Percentiles rank a stretch among this genome's conserved stretches.
phyloP scores from a whole-genome alignment of 2,113 vertebrate species.

The Madoqua kirkii region DNA sequence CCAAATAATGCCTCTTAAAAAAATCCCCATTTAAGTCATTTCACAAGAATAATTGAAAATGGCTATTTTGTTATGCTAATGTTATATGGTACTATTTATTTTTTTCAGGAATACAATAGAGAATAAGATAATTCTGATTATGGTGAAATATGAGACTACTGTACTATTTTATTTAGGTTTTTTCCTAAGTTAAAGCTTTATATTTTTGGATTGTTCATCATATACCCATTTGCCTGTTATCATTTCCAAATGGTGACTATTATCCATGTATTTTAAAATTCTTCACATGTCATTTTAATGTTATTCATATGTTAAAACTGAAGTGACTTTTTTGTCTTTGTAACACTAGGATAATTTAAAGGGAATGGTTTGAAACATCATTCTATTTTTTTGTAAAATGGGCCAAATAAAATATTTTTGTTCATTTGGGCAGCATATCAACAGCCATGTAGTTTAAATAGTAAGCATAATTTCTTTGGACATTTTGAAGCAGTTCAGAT shows the following conservation, averaged over 20 bases:
- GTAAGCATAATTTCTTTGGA: conserved; percentile 52
- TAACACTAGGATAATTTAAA: conserved; percentile 70
- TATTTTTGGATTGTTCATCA: conserved; percentile 40
- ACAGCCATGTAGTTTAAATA: conserved; percentile 59
- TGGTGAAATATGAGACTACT: conserved; percentile 26
- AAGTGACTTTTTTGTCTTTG: conserved; percentile 51
- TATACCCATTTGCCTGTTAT: not conserved
- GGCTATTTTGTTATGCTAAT: not conserved
- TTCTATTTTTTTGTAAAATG: conserved; percentile 65
- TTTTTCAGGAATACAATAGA: conserved; percentile 9
- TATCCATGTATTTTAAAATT: conserved; percentile 52
- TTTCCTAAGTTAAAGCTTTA: conserved; percentile 12
- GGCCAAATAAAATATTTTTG: conserved; percentile 69
- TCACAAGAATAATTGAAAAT: conserved; percentile 29
- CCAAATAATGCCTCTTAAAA: not conserved
- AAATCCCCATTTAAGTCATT: conserved; percentile 8
- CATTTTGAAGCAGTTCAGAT: conserved; percentile 48
- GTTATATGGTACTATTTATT: not conserved
- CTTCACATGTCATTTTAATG: conserved; percentile 60
- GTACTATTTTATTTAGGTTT: conserved; percentile 23
- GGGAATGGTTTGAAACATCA: conserved; percentile 67
- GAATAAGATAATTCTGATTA: conserved; percentile 28
- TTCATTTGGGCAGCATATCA: conserved; percentile 54
- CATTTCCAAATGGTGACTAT: conserved; percentile 58
- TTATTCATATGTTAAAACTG: conserved; percentile 62